Evolutionary conservation across 2,888 invertebrate genomes (phyloP), one percentile per base, ranked within the genome.

Genomic region (Pterostichus niger): DNA sequence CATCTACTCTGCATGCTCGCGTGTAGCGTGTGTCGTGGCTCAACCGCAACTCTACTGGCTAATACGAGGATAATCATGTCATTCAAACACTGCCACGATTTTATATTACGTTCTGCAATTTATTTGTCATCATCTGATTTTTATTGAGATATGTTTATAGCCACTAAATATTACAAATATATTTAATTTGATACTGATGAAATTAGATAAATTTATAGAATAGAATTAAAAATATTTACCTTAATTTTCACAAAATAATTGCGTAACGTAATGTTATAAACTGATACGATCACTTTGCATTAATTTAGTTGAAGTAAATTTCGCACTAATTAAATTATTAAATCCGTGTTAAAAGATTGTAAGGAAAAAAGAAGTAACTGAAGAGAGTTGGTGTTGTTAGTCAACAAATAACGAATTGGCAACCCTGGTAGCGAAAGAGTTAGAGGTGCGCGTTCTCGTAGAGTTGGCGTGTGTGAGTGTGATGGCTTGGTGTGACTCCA

Each of bases 351-450:
- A 31, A 31, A 59, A 10, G 59, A 59, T 59, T 59, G 59, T 24
- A 6, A 59, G n/a, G 31, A 59, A 59, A 59, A 59, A 59, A n/a
- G n/a, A 31, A 17, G 13, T 56, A 17, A 56, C 54, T 56, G 64
- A 68, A 15, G 9, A 33, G 13, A 40, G 68, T n/a, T 46, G 44
- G 13, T 49, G 71, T 71, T 49, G 71, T 71, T 64, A 44, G 64
- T 44, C 33, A 79, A 79, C 79, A 79, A 79, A 79, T 79, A 61
- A 61, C 40, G 31, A 80, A 80, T 80, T 80, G 61, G 52, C 80
- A 80, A 64, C 68, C 80, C 80, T 76, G 56, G 75, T 17, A 15
- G 75, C 31, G n/a, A 71, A 71, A 71, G 68, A 71, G 68, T 71
- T 71, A 40, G 64, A 71, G 68, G 68, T 71, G 68, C 40, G 68